These are phyloP conservation scores for Pithys albifrons DNA, from an alignment of 2,113 vertebrate species.

Conservation along the genomic window DNA sequence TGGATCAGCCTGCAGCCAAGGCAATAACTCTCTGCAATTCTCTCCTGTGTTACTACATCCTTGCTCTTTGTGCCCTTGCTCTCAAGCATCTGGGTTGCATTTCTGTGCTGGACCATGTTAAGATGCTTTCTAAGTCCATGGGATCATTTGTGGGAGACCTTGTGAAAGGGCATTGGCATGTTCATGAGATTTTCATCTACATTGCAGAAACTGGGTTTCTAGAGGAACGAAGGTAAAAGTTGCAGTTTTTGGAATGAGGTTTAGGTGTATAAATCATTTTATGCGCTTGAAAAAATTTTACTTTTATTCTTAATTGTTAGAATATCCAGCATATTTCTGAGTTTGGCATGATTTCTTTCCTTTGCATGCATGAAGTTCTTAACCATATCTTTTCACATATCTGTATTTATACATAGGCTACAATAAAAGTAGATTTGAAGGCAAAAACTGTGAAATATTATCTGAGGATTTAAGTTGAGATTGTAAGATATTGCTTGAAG, in stretches of 20 bases:
- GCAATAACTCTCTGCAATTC: not conserved
- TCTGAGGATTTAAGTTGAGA: not conserved
- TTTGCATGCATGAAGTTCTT: not conserved
- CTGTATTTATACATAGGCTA: not conserved
- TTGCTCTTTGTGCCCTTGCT: not conserved
- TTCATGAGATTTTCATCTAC: not conserved
- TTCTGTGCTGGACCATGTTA: not conserved
- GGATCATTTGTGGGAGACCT: not conserved
- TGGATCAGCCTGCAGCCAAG: not conserved
- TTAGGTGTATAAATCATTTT: not conserved
- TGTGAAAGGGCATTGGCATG: not conserved
- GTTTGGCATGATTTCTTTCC: not conserved
- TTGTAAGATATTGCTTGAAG: conserved; percentile 21
- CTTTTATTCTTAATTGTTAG: not conserved
- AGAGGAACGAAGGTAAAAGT: not conserved
- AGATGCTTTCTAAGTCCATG: not conserved
- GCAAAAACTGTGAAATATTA: conserved; percentile 28
- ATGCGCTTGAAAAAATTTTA: not conserved
- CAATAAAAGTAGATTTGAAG: conserved; percentile 32
- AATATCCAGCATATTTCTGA: not conserved
- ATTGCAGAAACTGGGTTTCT: not conserved
- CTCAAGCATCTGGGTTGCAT: not conserved
- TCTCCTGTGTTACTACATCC: not conserved
- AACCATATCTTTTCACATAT: not conserved
- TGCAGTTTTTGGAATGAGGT: not conserved